These are phyloP conservation scores for Colaptes auratus DNA, from an alignment of 2,113 vertebrate species.

Conservation along the genomic window DNA sequence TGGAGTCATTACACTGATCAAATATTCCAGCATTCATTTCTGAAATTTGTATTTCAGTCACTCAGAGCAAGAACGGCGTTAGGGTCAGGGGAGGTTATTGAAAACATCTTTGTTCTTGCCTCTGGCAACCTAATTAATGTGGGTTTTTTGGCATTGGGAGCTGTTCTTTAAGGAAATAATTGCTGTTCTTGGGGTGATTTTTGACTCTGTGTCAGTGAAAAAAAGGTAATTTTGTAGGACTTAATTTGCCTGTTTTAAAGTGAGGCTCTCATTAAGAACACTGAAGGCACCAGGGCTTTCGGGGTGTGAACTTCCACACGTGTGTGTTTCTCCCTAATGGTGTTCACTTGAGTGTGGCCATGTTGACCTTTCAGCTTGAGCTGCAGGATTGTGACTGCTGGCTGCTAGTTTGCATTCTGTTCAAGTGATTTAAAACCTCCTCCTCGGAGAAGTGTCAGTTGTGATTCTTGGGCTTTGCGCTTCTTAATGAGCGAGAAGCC, in stretches of 20 bases:
- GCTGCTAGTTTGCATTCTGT: background rate
- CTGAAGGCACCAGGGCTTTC: fast-evolving
- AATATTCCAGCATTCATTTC: background rate
- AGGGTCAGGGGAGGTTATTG: background rate
- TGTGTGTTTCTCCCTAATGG: background rate
- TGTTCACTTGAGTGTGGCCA: background rate
- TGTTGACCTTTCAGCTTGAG: background rate
- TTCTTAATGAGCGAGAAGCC: background rate
- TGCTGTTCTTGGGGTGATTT: constrained; percentile 34
- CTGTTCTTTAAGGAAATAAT: constrained; percentile 19
- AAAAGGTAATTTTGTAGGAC: background rate
- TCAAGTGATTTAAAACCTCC: background rate
- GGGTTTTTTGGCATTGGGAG: background rate
- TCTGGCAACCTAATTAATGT: constrained; percentile 32
- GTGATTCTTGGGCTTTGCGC: fast-evolving
- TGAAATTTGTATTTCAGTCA: constrained; percentile 9
- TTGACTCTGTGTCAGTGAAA: background rate
- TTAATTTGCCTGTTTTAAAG: background rate
- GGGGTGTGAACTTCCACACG: background rate
- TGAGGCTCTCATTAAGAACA: background rate
- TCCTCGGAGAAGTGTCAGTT: background rate
- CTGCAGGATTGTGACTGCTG: background rate
- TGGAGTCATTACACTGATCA: background rate
- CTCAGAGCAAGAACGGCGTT: background rate
- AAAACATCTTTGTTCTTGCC: background rate